Evolutionary conservation across 2,113 vertebrate species (phyloP).

Genomic region (Alaudala cheleensis): DNA sequence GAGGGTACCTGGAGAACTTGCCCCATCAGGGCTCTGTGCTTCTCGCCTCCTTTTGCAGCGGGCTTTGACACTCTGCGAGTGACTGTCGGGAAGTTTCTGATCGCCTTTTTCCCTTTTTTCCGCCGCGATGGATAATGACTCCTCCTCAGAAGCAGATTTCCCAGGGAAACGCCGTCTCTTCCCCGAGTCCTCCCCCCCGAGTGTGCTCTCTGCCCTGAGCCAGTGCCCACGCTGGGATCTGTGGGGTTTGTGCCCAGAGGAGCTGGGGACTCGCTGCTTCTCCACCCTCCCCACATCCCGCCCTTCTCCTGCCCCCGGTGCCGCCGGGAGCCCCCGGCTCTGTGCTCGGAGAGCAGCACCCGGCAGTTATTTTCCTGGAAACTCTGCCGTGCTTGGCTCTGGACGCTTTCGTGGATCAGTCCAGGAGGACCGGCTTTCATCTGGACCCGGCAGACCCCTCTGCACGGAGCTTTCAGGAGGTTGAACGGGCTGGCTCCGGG

Average conservation of each 20-base stretch:
- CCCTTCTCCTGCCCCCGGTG: accelerated
- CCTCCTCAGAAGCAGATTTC: neutral
- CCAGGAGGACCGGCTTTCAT: neutral
- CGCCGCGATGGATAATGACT: neutral
- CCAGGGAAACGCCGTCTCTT: neutral
- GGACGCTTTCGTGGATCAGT: neutral
- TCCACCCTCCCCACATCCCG: neutral
- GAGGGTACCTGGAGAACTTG: slow-evolving; percentile 11
- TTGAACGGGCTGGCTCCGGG: neutral
- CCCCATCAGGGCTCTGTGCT: neutral
- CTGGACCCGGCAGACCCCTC: neutral
- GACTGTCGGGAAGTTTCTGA: neutral
- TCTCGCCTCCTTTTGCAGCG: neutral
- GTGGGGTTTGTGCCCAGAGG: neutral
- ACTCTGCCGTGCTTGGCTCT: accelerated
- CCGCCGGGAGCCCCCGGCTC: accelerated
- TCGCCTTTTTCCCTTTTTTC: neutral
- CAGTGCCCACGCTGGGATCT: neutral
- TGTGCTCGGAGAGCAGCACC: accelerated
- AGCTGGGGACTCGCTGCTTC: neutral
- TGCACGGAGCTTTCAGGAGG: neutral
- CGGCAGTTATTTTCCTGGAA: neutral
- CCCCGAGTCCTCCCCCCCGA: accelerated
- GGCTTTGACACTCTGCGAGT: neutral
- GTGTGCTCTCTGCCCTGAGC: neutral